Evolutionary conservation across 2,113 vertebrate genomes (phyloP).

Genomic region (Nansenia antarctica): DNA sequence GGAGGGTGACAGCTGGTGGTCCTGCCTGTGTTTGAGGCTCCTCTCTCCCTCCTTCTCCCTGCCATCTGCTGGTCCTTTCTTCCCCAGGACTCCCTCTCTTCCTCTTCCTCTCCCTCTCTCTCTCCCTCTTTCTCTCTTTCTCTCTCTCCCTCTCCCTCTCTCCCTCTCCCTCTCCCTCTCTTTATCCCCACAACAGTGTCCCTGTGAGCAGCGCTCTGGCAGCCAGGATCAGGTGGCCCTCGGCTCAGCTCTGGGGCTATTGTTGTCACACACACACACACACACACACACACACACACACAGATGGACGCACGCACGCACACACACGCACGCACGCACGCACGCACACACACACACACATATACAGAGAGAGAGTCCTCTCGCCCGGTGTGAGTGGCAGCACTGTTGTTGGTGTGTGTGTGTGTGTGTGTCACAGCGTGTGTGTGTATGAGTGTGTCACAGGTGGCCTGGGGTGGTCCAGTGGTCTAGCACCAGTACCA

Average conservation of each 20-base stretch:
- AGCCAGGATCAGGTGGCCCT: slow-evolving; percentile 41
- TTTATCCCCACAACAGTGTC: slow-evolving; percentile 75
- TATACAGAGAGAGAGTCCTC: not conserved
- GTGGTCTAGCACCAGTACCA: no score
- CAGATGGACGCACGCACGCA: no score
- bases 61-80: slow-evolving; percentile 75
- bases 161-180: slow-evolving; percentile 48
- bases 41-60: slow-evolving; percentile 53
- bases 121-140: slow-evolving; percentile 61
- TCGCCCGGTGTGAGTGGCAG: not conserved
- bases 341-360: no score
- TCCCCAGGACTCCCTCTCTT: slow-evolving; percentile 38
- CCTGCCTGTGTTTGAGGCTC: slow-evolving; percentile 47
- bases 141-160: slow-evolving; percentile 45
- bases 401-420: no score
- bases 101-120: slow-evolving; percentile 1
- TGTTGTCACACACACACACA: slow-evolving; percentile 5
- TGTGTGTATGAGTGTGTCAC: no score
- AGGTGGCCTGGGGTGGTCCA: no score
- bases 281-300: not conserved
- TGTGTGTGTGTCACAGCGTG: no score
- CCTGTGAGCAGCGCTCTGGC: slow-evolving; percentile 63
- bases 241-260: slow-evolving; percentile 11
- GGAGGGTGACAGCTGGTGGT: slow-evolving; percentile 59
- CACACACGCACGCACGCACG: no score